Percentiles rank a stretch among this genome's conserved stretches.
Conservation (phyloP, 2,113 vertebrate species). For the Cercopithecus mona region DNA sequence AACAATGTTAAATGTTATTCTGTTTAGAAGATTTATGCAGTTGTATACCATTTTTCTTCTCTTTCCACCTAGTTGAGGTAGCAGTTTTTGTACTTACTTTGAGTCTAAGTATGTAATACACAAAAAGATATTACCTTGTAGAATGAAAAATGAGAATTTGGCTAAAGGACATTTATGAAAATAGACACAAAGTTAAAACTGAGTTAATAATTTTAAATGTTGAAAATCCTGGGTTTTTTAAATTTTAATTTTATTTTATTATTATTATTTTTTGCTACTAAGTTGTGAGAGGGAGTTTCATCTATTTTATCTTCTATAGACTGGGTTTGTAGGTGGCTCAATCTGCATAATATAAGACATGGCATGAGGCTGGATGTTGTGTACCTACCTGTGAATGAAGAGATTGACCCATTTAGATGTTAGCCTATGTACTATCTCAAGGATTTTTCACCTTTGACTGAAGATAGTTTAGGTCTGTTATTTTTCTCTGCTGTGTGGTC, state of each 20-base stretch:
- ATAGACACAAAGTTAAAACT: neutral
- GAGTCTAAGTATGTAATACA: neutral
- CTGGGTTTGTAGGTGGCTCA: neutral
- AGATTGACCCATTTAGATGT: neutral
- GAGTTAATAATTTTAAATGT: neutral
- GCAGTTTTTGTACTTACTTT: neutral
- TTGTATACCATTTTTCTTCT: slow-evolving; percentile 14
- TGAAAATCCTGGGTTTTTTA: neutral
- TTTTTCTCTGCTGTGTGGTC: neutral
- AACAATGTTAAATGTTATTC: neutral
- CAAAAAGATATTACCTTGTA: neutral
- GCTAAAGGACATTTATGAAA: neutral
- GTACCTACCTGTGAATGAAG: neutral
- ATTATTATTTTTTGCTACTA: neutral
- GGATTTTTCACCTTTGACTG: neutral
- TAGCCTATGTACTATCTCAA: neutral
- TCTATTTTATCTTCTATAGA: neutral
- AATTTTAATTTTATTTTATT: neutral
- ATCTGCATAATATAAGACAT: neutral
- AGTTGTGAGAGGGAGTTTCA: neutral
- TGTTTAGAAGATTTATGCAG: neutral
- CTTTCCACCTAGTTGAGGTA: neutral
- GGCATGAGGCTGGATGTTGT: neutral
- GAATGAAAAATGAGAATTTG: neutral
- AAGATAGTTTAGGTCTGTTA: neutral